These are phyloP conservation scores for Aethes cnicana DNA, from an alignment of 2,888 invertebrate genomes.

Conservation along the genomic window DNA sequence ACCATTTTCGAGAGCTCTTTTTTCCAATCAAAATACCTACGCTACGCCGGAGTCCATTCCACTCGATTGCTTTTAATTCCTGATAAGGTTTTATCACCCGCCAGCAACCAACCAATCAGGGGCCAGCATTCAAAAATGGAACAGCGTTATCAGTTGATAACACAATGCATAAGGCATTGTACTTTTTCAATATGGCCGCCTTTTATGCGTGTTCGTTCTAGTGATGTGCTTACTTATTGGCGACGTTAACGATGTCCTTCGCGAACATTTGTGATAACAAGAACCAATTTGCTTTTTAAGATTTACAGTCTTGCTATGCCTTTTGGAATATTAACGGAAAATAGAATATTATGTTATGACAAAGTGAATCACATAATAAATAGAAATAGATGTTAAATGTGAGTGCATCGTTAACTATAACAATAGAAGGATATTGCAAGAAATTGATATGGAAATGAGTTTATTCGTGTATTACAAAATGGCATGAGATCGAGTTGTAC, in stretches of 20 bases:
- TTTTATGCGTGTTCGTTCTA: constrained; percentile 64
- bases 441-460: no score
- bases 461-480: no score
- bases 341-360: no score
- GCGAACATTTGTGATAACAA: neutral
- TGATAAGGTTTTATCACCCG: constrained; percentile 49
- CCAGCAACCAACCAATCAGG: constrained; percentile 63
- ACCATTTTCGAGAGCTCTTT: constrained; percentile 2
- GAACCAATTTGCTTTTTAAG: neutral
- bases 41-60: constrained; percentile 41
- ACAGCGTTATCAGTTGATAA: constrained; percentile 64
- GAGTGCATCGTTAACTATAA: no score
- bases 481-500: no score
- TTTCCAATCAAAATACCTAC: constrained; percentile 21
- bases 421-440: no score
- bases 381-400: no score
- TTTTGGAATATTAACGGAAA: no score
- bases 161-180: constrained; percentile 70
- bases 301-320: no score
- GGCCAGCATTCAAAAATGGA: constrained; percentile 66
- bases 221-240: constrained; percentile 55
- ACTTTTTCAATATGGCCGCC: constrained; percentile 71
- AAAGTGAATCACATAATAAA: no score
- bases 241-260: constrained; percentile 24
- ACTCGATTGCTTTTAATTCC: constrained; percentile 63